Conservation (phyloP, 2,888 invertebrate species). For the Xestia ashworthii region DNA sequence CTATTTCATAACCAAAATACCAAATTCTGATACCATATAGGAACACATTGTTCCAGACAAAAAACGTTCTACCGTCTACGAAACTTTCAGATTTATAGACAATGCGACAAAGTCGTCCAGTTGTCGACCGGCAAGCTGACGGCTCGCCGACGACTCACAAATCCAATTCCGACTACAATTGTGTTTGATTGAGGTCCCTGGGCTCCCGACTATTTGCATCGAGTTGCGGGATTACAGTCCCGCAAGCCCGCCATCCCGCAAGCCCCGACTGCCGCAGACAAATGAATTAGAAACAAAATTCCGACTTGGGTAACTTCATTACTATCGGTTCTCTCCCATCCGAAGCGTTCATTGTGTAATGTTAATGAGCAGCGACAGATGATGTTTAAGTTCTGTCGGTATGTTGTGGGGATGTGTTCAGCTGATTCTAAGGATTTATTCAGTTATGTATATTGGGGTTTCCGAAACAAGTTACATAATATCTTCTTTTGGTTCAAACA, state of each 20-base stretch:
- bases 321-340: constrained; percentile 46
- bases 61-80: background rate
- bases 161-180: constrained; percentile 59
- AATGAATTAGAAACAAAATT: constrained; percentile 62
- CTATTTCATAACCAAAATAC: background rate
- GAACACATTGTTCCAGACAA: constrained; percentile 3
- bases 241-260: constrained; percentile 12
- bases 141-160: constrained; percentile 32
- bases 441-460: background rate
- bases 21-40: background rate
- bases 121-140: background rate
- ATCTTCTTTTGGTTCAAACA: background rate
- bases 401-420: background rate
- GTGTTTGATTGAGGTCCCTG: constrained; percentile 54
- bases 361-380: constrained; percentile 32
- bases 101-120: constrained; percentile 14
- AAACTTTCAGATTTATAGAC: constrained; percentile 23
- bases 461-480: background rate
- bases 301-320: constrained; percentile 55
- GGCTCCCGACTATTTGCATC: constrained; percentile 56
- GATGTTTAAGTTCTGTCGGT: background rate
- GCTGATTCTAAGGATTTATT: background rate
- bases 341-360: constrained; percentile 38
- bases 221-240: constrained; percentile 35
- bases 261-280: constrained; percentile 17